These are phyloP conservation scores for Papilio gigon DNA, from an alignment of 2,888 invertebrate genomes.

Conservation along the genomic window DNA sequence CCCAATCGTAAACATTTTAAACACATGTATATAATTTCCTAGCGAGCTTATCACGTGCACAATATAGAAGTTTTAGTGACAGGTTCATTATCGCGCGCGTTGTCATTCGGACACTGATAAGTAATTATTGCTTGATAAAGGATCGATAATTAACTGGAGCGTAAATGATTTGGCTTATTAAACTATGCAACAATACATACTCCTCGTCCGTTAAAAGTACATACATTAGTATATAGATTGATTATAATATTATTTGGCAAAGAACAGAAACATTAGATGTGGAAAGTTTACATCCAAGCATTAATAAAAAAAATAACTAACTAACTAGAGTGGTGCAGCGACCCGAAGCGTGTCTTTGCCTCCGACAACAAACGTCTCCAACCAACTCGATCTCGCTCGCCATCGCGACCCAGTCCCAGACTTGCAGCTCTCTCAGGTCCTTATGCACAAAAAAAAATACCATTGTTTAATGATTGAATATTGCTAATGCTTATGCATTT, in stretches of 20 bases:
- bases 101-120: slow-evolving; percentile 41
- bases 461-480: too few species aligned
- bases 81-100: slow-evolving; percentile 40
- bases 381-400: too few species aligned
- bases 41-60: slow-evolving; percentile 11
- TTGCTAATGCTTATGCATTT: too few species aligned
- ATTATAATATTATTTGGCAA: neutral
- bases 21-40: neutral
- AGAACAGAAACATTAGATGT: neutral
- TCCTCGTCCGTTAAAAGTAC: neutral
- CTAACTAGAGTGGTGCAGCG: too few species aligned
- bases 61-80: slow-evolving; percentile 27
- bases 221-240: neutral
- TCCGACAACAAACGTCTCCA: too few species aligned
- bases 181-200: slow-evolving; percentile 3
- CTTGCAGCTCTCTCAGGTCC: too few species aligned
- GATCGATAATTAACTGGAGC: slow-evolving; percentile 42
- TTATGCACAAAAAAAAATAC: too few species aligned
- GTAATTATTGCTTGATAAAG: slow-evolving; percentile 41
- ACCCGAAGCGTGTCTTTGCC: too few species aligned
- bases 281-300: neutral
- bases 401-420: too few species aligned
- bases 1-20: slow-evolving; percentile 4
- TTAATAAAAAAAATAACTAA: too few species aligned
- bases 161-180: slow-evolving; percentile 35